These are phyloP conservation scores for Hirtodrosophila histrioides DNA, from an alignment of 2,888 invertebrate genomes.

Conservation along the genomic window DNA sequence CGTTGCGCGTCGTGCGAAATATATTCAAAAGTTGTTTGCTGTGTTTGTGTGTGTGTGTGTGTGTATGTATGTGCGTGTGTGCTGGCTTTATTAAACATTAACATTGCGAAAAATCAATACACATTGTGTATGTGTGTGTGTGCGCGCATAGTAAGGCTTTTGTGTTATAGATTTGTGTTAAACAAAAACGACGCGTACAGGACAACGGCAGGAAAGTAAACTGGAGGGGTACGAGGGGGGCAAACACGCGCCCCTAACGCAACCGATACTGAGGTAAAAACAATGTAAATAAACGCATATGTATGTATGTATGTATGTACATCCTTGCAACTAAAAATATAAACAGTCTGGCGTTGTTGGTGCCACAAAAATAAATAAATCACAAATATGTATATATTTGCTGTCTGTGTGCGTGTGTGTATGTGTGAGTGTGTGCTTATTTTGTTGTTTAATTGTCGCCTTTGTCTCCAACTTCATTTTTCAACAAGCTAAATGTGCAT, in stretches of 20 bases:
- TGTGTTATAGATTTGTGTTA: conserved; percentile 50
- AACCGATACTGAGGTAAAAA: conserved; percentile 40
- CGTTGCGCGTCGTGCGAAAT: conserved; percentile 56
- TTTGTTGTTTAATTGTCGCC: conserved; percentile 50
- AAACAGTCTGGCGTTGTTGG: conserved; percentile 36
- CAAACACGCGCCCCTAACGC: conserved; percentile 33
- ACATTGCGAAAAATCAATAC: conserved; percentile 65
- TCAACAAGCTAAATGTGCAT: conserved; percentile 42
- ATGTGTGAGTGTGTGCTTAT: conserved; percentile 6
- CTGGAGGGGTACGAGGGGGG: conserved; percentile 5
- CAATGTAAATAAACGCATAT: conserved; percentile 17
- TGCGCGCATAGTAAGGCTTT: conserved; percentile 22
- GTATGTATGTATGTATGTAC: conserved; percentile 23
- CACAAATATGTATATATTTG: conserved; percentile 8
- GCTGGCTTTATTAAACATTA: conserved; percentile 58
- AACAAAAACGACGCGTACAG: conserved; percentile 57
- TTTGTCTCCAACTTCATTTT: conserved; percentile 51
- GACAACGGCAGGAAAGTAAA: conserved; percentile 22
- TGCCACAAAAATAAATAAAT: conserved; percentile 46
- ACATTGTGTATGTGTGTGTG: conserved; percentile 39
- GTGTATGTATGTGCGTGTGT: conserved; percentile 31
- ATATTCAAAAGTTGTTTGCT: conserved; percentile 62
- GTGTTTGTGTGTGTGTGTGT: conserved; percentile 16
- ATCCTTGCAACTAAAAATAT: conserved; percentile 67
- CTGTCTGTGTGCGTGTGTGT: conserved; percentile 1